Base-by-base conservation (phyloP, 2,113 vertebrate species). In the Sardina pilchardus region DNA sequence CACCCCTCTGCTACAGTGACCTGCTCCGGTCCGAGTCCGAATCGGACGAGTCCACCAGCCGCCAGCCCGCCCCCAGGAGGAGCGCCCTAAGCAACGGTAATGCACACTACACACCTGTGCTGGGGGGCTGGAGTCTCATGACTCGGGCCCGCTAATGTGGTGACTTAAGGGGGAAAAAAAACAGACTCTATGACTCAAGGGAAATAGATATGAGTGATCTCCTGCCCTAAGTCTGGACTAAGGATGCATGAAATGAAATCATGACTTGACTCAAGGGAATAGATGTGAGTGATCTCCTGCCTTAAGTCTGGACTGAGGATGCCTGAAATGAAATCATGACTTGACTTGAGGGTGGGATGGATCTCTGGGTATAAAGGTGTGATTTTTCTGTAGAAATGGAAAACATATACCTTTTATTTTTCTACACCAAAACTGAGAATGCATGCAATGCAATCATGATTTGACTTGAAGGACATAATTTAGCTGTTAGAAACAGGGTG, bases 21-120 rank as follows among this genome's bases (percentile, higher is more conserved):
- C 94, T 98, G 86, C 96, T 98, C 80, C 96, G 95, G 85, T 97
- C 96, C 2, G 96, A 97, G 82, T 96, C 96, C 2, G 96, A 96
- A 1, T 91, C 92, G 0, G 96, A 96, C 0, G 71, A 78, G 34
- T 1, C 71, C 71, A 17, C 26, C 26, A 34, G 10, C 34, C 30
- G 14, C 71, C 30, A 78, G 71, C 30, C 71, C 30, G 12, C 6
- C 10, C 71, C 30, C 71, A 34, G 34, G 71, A 78, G 34, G 34
- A 78, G 30, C 9, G 14, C 71, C 30, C 9, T 36, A 14, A 78
- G 26, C 71, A 30, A 78, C 71, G 71, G 71, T 78, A 78, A 78
- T 78, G 71, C 71, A 78, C 71, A 78, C 71, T 36, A 78, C 12
- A 78, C 71, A 78, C 30, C 71, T 17, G 71, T 78, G 71, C 12